Base-by-base conservation (phyloP, 2,797 vertebrate genomes). In the Amblyopsis hoosieri region DNA sequence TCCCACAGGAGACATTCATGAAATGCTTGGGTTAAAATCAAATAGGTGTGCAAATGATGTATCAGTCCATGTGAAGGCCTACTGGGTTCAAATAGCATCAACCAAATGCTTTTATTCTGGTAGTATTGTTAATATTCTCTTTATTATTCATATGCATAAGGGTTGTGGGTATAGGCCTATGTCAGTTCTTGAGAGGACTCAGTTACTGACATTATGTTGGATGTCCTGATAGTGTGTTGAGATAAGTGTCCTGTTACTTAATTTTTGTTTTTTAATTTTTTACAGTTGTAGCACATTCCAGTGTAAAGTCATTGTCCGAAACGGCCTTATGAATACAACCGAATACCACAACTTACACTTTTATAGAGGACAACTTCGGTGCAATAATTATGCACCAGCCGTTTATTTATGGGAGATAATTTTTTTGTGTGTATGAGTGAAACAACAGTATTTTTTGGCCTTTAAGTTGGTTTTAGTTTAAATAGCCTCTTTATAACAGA, bases 261-360 rank as follows among this genome's bases (percentile, higher is more conserved):
- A 49, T 74, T 57, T 53, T 59, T n/a, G 56, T 67, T 57, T 59
- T n/a, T 64, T 70, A 54, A 50, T 55, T 57, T 69, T 59, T 37
- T 52, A 45, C 50, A 67, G 65, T 82, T 79, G 73, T 83, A 82
- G 80, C 83, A 91, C 90, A 91, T 92, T 92, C 88, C 89, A 86
- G 63, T 75, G 71, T 78, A 72, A 59, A 72, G 62, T 74, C 79
- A 50, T 81, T 72, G 83, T 86, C 77, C 76, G 29, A 66, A 81
- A 87, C 81, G 79, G 86, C 90, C 90, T 92, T 91, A 90, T 63
- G 19, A 83, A 75, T 73, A 76, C 69, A 75, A 62, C 64, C 57
- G 67, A 70, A 69, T 50, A 80, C 68, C 45, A 63, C 78, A 72
- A 66, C 56, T 58, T 60, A 73, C 47, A 70, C 48, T 54, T 50